Evolutionary conservation across 2,888 invertebrate species (phyloP).

Genomic region (Sphinx pinastri): DNA sequence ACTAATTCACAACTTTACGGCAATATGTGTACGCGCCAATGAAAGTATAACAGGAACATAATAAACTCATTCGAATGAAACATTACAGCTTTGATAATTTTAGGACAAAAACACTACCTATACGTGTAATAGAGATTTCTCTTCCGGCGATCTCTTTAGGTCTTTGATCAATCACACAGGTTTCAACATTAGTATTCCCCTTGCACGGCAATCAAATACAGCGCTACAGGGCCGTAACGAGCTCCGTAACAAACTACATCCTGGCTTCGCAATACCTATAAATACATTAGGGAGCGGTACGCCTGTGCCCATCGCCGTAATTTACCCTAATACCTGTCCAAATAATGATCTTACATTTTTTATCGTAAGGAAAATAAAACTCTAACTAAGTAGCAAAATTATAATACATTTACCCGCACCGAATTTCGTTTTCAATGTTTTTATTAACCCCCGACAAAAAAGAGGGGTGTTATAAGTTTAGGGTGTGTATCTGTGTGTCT

Average conservation of each 20-base stretch:
- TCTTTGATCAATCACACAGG: constrained; percentile 49
- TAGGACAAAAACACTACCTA: not conserved
- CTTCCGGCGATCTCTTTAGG: constrained; percentile 29
- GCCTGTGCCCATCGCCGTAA: constrained; percentile 23
- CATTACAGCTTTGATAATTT: not conserved
- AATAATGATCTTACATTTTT: constrained; percentile 18
- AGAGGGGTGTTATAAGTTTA: too few relatives aligned
- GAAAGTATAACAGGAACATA: constrained; percentile 4
- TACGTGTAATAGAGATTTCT: constrained; percentile 25
- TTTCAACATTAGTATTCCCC: constrained; percentile 55
- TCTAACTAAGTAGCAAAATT: constrained; percentile 9
- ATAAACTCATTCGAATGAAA: constrained; percentile 17
- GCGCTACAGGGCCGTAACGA: constrained; percentile 49
- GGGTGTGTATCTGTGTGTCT: too few relatives aligned
- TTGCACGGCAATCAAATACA: constrained; percentile 56
- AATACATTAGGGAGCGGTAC: constrained; percentile 20
- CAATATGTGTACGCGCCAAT: not conserved
- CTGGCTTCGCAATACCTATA: constrained; percentile 28
- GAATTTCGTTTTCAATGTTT: not conserved
- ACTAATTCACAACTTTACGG: constrained; percentile 23
- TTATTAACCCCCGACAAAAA: not conserved
- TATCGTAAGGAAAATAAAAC: constrained; percentile 10
- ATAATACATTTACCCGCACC: not conserved
- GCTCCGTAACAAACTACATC: constrained; percentile 47
- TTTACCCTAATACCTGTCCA: constrained; percentile 20